Percentiles rank a stretch among this genome's conserved stretches.
Evolutionary conservation across 2,888 invertebrate genomes (phyloP).

Genomic region (Cryptocheilus praepositus): DNA sequence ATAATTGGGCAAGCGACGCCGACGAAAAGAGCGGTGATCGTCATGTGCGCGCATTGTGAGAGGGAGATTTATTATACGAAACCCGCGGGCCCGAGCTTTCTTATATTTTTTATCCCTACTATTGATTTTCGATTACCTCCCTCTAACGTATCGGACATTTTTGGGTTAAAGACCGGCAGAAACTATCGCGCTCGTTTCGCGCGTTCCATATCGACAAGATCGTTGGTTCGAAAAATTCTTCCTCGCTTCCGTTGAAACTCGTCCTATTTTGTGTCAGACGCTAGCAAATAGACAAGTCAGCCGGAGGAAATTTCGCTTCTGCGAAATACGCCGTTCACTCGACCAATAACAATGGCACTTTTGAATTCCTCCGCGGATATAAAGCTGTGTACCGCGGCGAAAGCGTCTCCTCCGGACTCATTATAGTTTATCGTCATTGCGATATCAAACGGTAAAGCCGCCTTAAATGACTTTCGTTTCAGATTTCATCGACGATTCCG

Average conservation of each 20-base stretch:
- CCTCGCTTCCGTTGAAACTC: conserved; percentile 16
- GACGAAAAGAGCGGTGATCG: neutral
- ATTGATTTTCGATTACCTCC: conserved; percentile 59
- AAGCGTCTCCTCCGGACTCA: neutral
- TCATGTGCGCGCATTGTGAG: neutral
- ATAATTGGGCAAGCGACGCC: no score
- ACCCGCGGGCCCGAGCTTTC: conserved; percentile 40
- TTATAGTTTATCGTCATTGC: no score
- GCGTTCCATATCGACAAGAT: conserved; percentile 21
- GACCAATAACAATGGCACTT: no score
- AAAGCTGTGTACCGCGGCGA: no score
- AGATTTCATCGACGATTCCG: no score
- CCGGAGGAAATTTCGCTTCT: no score
- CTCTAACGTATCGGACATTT: conserved; percentile 53
- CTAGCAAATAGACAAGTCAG: no score
- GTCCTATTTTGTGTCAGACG: no score
- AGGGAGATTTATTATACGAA: conserved; percentile 53
- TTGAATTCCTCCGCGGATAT: no score
- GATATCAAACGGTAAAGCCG: no score
- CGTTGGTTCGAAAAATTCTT: conserved; percentile 21
- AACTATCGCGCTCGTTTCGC: neutral
- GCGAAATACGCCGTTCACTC: no score
- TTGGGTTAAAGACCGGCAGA: conserved; percentile 53
- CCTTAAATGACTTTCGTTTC: no score
- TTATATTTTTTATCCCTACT: conserved; percentile 53